A percentile compares a stretch with the other conserved stretches of the same genome.
phyloP scores from a whole-genome alignment of 2,113 vertebrate genomes.

The Otis tarda region DNA sequence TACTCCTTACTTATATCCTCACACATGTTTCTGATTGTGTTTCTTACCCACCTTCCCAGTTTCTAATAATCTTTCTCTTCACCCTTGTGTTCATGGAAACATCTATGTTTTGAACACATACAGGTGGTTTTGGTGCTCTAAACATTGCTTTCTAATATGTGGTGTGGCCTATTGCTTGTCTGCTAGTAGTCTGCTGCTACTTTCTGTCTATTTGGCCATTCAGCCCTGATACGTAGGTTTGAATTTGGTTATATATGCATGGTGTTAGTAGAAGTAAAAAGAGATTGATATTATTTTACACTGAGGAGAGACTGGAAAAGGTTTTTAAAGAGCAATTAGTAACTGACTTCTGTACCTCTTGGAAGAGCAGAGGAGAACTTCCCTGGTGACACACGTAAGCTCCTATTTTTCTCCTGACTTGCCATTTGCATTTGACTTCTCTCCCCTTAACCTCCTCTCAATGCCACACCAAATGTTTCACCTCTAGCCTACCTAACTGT shows the following conservation, averaged over 20 bases:
- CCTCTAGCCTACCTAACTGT: accelerated
- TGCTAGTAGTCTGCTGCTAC: background rate
- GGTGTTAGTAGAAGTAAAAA: background rate
- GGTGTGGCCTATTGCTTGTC: background rate
- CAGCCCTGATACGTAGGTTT: background rate
- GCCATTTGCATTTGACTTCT: background rate
- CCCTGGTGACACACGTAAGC: background rate
- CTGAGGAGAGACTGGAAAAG: background rate
- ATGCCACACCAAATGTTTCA: background rate
- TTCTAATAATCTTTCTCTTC: background rate
- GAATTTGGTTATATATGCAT: background rate
- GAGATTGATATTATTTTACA: background rate
- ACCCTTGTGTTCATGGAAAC: background rate
- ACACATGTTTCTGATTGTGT: background rate
- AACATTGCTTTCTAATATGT: background rate
- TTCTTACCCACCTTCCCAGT: background rate
- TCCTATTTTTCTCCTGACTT: background rate
- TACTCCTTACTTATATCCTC: background rate
- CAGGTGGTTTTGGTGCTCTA: background rate
- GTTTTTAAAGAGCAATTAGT: background rate
- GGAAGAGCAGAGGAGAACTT: background rate
- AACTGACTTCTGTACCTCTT: background rate
- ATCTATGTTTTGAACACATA: background rate
- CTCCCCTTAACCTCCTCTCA: background rate
- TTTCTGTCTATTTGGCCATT: background rate